These are phyloP conservation scores for Geotrypetes seraphini DNA, from an alignment of 2,797 vertebrate species.

Conservation along the genomic window DNA sequence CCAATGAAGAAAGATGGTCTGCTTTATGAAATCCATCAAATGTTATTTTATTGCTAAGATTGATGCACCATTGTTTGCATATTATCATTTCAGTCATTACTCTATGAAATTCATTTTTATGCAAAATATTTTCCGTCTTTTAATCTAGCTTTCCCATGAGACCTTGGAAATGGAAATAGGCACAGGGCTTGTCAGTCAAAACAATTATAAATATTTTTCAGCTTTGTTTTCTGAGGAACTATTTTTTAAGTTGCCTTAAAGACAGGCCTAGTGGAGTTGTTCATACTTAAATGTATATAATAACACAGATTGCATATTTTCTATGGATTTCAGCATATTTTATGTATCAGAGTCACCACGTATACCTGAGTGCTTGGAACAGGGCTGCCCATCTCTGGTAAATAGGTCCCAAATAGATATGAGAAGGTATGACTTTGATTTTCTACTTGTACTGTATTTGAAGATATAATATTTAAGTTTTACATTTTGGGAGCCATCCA, in stretches of 20 bases:
- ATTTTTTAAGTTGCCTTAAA: slow-evolving; percentile 1
- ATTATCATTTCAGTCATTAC: slow-evolving; percentile 15
- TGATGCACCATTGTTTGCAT: not conserved
- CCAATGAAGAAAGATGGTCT: slow-evolving; percentile 1
- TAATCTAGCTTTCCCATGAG: slow-evolving; percentile 21
- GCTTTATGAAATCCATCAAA: not conserved
- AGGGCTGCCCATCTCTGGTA: too few species aligned
- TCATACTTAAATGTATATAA: too few species aligned
- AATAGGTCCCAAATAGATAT: too few species aligned
- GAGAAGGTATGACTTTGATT: too few species aligned
- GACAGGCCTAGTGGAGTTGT: not conserved
- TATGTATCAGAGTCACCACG: not conserved
- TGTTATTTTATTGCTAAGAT: slow-evolving; percentile 1
- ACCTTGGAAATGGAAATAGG: slow-evolving; percentile 7
- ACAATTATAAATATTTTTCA: not conserved
- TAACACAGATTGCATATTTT: too few species aligned
- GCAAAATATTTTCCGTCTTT: slow-evolving; percentile 22
- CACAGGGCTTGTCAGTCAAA: not conserved
- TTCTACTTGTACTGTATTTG: too few species aligned
- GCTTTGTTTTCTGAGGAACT: not conserved
- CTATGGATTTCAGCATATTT: not conserved
- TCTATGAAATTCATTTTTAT: slow-evolving; percentile 18
- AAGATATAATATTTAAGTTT: too few species aligned
- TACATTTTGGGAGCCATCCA: too few species aligned
- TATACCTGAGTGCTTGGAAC: not conserved